phyloP scores from a whole-genome alignment of 2,797 vertebrate genomes.

The Chelon labrosus region DNA sequence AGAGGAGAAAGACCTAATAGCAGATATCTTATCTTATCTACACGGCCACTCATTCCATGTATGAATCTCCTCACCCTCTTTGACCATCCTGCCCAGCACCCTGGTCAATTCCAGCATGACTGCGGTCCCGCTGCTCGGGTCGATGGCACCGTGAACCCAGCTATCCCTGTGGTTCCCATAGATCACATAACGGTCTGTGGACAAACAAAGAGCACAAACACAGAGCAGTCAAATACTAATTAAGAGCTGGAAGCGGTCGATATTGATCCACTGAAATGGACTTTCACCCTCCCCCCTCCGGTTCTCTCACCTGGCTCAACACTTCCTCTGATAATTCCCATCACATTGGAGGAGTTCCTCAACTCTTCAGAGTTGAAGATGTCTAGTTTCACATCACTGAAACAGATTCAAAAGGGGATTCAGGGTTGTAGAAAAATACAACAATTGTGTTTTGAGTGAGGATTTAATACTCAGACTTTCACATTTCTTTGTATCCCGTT shows the following conservation, averaged over 20 bases:
- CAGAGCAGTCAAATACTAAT: not conserved
- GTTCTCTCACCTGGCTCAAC: conserved; percentile 89
- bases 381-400: conserved; percentile 88
- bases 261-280: not conserved
- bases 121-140: conserved; percentile 92
- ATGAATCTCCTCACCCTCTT: conserved; percentile 82
- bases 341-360: conserved; percentile 89
- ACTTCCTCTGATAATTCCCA: conserved; percentile 91
- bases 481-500: not conserved
- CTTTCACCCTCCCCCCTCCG: too few relatives aligned
- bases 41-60: not conserved
- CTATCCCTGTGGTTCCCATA: conserved; percentile 95
- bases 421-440: too few relatives aligned
- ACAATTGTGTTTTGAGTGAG: too few relatives aligned
- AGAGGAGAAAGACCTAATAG: not conserved
- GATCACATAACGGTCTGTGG: conserved; percentile 90
- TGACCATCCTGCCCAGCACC: conserved; percentile 88
- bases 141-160: conserved; percentile 93
- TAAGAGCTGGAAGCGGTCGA: not conserved
- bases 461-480: too few relatives aligned
- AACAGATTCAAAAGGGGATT: conserved; percentile 11
- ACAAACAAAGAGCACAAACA: conserved; percentile 20
- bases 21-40: not conserved
- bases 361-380: conserved; percentile 81
- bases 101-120: conserved; percentile 91